Evolutionary conservation across 2,113 vertebrate species (phyloP), one percentile per base, ranked within the genome.

Genomic region (Oryzias javanicus): DNA sequence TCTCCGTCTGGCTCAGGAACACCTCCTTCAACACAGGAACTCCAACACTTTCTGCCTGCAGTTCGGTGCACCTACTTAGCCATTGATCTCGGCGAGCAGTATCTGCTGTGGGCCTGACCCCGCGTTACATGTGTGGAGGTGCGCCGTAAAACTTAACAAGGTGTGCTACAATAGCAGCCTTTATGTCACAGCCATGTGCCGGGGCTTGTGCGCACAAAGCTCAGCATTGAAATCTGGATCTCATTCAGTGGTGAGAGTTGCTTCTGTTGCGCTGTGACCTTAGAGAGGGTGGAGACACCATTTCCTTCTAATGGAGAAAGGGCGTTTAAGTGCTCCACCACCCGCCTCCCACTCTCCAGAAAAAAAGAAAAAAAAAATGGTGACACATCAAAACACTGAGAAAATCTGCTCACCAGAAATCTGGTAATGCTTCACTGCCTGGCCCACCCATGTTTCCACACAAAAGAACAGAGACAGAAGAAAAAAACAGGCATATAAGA

Each of bases 321-420:
- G n/a, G 40, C 35, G 79, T 44, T 54, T 63, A 25, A 63, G 50
- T 19, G 65, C 49, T 51, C 42, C 25, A 14, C 14, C 17, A 3
- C 52, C 44, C 15, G 42, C 6, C 15, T 16, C 20, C 44, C 22
- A 14, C 64, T 71, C 35, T 35, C 10, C 35, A 35, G 35, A 35
- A 35, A 35, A 29, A 29, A 29, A 1, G n/a, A n/a, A 6, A 29
- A 29, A 29, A 42, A 81, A 86, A 86, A 25, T 72, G 76, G 82
- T 89, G 85, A 83, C 80, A 74, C 78, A 78, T 83, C 82, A 85
- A 85, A 87, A 87, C 82, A 87, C 79, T 79, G 78, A 78, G 76
- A 80, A 74, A 81, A 77, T 82, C 66, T 52, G 74, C 81, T 76
- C 67, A 74, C 72, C 75, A 76, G 64, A 85, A 85, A 88, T 84